These are phyloP conservation scores for Penaeus indicus DNA, from an alignment of 1,140 invertebrate species.

Conservation along the genomic window DNA sequence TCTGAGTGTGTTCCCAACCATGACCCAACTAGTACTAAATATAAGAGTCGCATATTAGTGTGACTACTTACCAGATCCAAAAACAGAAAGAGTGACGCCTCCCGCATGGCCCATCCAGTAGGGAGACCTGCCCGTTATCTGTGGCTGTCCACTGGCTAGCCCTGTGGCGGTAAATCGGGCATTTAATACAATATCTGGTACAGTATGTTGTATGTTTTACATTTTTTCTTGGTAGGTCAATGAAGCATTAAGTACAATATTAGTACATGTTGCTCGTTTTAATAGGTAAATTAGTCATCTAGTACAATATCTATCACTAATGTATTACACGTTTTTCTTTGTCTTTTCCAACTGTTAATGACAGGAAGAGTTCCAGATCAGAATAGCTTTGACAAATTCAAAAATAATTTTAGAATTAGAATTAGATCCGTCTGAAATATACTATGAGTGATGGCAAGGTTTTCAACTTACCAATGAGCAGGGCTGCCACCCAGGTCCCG, in stretches of 20 bases:
- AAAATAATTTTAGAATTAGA: background rate
- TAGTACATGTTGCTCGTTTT: too few species aligned
- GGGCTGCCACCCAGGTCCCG: background rate
- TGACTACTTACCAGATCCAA: slow-evolving; percentile 2
- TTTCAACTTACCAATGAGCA: slow-evolving; percentile 23
- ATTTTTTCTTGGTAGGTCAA: background rate
- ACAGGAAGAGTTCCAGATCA: too few species aligned
- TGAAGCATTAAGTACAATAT: too few species aligned
- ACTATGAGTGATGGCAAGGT: background rate
- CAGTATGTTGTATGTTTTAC: background rate
- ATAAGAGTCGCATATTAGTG: background rate
- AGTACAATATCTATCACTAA: too few species aligned
- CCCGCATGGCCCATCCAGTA: slow-evolving; percentile 25
- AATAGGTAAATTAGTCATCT: too few species aligned
- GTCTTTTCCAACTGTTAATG: too few species aligned
- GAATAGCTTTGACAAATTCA: too few species aligned
- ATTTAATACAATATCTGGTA: background rate
- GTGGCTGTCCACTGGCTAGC: background rate
- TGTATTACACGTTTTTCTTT: too few species aligned
- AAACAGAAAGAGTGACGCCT: background rate
- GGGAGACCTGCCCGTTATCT: background rate
- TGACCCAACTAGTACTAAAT: background rate
- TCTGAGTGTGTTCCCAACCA: background rate
- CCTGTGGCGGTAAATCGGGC: background rate
- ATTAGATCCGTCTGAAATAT: background rate